Base-by-base conservation (phyloP, 2,888 invertebrate species). In the Eurytoma adleriae region DNA sequence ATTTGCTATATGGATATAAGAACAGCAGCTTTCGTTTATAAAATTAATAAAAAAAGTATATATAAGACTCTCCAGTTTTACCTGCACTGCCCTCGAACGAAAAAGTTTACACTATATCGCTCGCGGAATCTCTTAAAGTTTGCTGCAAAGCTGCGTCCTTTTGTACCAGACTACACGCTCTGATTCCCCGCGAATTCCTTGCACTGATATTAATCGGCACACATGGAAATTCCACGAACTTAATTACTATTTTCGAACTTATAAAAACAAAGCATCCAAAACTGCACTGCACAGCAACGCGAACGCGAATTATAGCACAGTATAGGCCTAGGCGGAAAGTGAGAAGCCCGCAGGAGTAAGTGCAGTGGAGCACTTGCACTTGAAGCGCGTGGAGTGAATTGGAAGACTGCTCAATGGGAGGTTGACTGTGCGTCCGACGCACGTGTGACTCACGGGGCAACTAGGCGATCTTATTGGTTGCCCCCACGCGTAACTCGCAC, bases 361-460 rank as follows among this genome's bases (percentile, higher is more conserved):
- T 16, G 52, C 16, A 52, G 52, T 2, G 52, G 1, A 52, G 52
- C 12, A 52, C 52, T 64, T 64, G 40, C 64, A 64, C 30, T 64
- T 52, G 52, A 14, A 52, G 52, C 64, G 40, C 64, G 64, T 64
- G 40, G 7, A 62, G 27, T 27, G 40, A n/a, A 48, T n/a, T n/a
- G 30, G 30, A 30, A 7, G n/a, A 18, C 30, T n/a, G 67, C 72
- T 78, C 78, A 78, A 78, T 57, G 24, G 40, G 67, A 71, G 78
- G 77, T 78, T 69, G 50, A 24, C 24, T 52, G 30, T 27, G 1
- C 16, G 24, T 13, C 50, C 30, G 30, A 30, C 30, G 30, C 54
- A 68, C 67, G 52, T 77, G 73, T 79, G 79, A 79, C 59, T 79
- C 75, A 75, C 70, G 70, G 54, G 52, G 52, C 59, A 59, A n/a